These are phyloP conservation scores for Acrocephalus scirpaceus DNA, from an alignment of 2,797 vertebrate genomes.

Conservation along the genomic window DNA sequence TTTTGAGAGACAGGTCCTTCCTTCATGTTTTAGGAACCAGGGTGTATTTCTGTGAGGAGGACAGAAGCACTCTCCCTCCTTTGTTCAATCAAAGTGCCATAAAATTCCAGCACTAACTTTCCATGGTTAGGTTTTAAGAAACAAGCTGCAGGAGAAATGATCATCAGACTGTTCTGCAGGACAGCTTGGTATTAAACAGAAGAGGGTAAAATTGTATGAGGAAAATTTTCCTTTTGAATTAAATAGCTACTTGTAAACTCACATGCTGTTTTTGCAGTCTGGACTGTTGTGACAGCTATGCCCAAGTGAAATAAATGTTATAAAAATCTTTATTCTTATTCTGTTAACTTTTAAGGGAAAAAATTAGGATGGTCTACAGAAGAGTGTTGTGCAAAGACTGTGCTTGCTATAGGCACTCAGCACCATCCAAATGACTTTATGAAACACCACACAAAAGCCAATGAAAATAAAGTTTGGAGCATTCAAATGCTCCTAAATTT, in stretches of 20 bases:
- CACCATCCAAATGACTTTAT: background rate
- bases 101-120: background rate
- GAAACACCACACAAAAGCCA: conserved; percentile 3
- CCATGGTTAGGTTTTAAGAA: background rate
- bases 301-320: background rate
- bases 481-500: conserved; percentile 8
- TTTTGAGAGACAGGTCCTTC: background rate
- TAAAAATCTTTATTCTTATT: background rate
- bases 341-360: background rate
- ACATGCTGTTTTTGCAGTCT: background rate
- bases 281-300: background rate
- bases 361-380: background rate
- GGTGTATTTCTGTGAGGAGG: background rate
- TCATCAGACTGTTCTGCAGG: background rate
- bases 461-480: conserved; percentile 8
- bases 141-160: background rate
- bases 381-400: background rate
- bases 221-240: background rate
- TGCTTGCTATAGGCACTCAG: background rate
- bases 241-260: background rate
- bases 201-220: background rate
- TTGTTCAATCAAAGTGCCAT: background rate
- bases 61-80: background rate
- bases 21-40: background rate
- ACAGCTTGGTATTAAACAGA: background rate